Conservation (phyloP, 2,888 invertebrate genomes). For the Stenolophus ochropezus region DNA sequence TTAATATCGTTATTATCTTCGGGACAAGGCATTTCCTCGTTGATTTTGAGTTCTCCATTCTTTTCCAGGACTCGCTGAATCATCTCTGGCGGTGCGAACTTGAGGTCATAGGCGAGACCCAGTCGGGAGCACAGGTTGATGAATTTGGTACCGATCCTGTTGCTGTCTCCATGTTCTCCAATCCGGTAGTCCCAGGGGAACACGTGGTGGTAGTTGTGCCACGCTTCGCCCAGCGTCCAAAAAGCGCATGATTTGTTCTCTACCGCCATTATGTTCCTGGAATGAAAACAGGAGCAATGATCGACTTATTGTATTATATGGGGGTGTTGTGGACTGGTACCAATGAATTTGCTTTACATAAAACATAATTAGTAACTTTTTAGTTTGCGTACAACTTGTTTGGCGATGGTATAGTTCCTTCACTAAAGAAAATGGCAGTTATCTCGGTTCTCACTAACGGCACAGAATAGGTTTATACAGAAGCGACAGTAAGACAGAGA, state of each 20-base stretch:
- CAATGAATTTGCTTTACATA: too few species aligned
- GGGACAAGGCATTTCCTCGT: background rate
- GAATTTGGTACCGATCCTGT: conserved; percentile 80
- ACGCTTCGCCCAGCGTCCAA: conserved; percentile 72
- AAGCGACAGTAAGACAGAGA: too few species aligned
- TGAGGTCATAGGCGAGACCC: conserved; percentile 84
- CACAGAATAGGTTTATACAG: too few species aligned
- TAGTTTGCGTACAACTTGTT: too few species aligned
- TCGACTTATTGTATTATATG: too few species aligned
- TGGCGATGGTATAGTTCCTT: too few species aligned
- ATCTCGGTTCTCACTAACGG: too few species aligned
- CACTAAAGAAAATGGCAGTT: too few species aligned
- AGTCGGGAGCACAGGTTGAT: conserved; percentile 80
- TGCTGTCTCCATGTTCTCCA: conserved; percentile 71
- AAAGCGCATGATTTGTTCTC: conserved; percentile 75
- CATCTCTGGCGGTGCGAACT: conserved; percentile 76
- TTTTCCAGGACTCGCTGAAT: conserved; percentile 73
- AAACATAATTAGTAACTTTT: too few species aligned
- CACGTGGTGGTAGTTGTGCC: conserved; percentile 75
- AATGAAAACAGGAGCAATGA: too few species aligned
- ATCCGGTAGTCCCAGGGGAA: conserved; percentile 72
- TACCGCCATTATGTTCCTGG: conserved; percentile 75
- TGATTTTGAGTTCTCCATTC: background rate
- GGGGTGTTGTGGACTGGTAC: too few species aligned
- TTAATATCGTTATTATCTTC: background rate